These are phyloP conservation scores for Otis tarda DNA, from an alignment of 2,113 vertebrate genomes.

Conservation along the genomic window DNA sequence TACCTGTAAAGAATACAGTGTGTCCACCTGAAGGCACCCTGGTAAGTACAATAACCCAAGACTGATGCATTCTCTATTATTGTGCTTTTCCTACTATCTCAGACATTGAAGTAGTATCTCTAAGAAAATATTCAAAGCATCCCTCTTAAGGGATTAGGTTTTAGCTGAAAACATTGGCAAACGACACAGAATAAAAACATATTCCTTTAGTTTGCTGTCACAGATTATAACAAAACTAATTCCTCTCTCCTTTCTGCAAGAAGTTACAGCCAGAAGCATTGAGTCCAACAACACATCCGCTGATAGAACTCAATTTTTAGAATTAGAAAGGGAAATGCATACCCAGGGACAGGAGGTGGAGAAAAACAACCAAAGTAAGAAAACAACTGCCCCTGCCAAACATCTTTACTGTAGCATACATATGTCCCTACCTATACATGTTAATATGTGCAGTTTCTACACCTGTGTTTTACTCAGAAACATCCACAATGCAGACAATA, in stretches of 20 bases:
- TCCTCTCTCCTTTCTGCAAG: not conserved
- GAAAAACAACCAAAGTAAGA: not conserved
- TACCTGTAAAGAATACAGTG: not conserved
- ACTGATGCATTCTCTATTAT: not conserved
- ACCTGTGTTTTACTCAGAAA: not conserved
- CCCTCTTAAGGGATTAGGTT: not conserved
- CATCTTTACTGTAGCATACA: not conserved
- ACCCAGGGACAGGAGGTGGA: not conserved
- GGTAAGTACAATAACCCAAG: not conserved
- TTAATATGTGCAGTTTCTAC: not conserved
- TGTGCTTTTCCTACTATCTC: not conserved
- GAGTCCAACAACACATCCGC: not conserved
- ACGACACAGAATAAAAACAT: not conserved
- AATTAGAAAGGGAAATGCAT: not conserved
- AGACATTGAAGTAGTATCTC: not conserved
- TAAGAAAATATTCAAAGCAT: not conserved
- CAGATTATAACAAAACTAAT: not conserved
- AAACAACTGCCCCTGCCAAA: not conserved
- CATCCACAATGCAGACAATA: not conserved
- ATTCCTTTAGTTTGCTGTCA: not conserved
- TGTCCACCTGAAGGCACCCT: not conserved
- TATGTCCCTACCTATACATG: not conserved
- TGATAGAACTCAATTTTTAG: not conserved
- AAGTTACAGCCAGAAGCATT: not conserved
- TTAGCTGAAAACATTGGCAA: not conserved